A percentile compares a stretch with the other conserved stretches of the same genome.
Conservation (phyloP, 2,797 vertebrate genomes). For the Micrastur ruficollis region DNA sequence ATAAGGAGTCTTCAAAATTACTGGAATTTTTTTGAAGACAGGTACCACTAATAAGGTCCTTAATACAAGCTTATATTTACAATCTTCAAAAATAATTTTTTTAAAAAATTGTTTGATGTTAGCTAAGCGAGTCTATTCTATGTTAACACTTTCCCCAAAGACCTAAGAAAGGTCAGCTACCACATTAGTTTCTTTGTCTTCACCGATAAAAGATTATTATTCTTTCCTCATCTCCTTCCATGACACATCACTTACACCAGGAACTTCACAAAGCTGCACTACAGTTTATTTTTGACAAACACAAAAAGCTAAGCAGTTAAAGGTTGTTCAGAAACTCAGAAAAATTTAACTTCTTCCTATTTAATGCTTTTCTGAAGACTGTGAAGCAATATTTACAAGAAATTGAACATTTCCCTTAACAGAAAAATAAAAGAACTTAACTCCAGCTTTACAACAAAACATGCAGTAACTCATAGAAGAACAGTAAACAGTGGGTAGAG, state of each 20-base stretch:
- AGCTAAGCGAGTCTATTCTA: neutral
- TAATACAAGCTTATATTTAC: neutral
- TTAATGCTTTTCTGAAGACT: neutral
- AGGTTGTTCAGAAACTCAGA: neutral
- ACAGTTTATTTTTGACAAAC: neutral
- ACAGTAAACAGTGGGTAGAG: neutral
- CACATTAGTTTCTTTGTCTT: neutral
- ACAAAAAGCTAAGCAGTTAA: neutral
- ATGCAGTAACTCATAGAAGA: neutral
- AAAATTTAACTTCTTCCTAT: neutral
- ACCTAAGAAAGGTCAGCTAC: neutral
- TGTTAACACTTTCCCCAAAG: neutral
- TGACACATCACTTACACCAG: neutral
- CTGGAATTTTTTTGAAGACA: neutral
- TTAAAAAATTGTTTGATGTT: neutral
- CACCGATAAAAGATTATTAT: neutral
- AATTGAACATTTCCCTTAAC: neutral
- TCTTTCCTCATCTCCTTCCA: neutral
- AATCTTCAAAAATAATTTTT: neutral
- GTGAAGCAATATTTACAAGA: neutral
- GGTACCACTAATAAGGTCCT: neutral
- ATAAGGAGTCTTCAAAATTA: neutral
- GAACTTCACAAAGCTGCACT: neutral
- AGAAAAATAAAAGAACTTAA: neutral
- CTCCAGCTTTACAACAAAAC: neutral